Conservation (phyloP, 2,113 vertebrate genomes). For the Bubo bubo region DNA sequence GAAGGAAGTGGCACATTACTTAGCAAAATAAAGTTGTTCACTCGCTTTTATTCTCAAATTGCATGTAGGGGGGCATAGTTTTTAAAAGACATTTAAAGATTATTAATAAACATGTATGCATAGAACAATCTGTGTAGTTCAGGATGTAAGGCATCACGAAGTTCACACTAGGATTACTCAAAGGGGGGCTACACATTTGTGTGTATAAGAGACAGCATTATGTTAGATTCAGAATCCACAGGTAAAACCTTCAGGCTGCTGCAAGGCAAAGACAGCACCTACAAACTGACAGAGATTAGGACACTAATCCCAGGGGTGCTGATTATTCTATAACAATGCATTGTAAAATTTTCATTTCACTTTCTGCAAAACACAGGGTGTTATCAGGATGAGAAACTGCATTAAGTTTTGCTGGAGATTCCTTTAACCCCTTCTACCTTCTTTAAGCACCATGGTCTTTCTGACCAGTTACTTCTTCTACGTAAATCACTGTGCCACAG, state of each 20-base stretch:
- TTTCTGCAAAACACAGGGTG: not conserved
- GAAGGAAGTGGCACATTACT: not conserved
- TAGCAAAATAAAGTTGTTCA: not conserved
- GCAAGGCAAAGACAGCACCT: not conserved
- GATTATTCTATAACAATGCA: not conserved
- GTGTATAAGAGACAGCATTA: not conserved
- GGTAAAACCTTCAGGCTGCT: not conserved
- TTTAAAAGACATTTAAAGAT: not conserved
- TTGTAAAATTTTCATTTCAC: not conserved
- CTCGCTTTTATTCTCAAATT: not conserved
- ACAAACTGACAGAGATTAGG: not conserved
- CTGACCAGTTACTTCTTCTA: not conserved
- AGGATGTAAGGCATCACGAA: not conserved
- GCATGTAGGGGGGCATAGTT: not conserved
- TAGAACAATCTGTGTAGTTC: not conserved
- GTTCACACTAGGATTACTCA: not conserved
- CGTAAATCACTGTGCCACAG: not conserved
- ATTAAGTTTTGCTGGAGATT: not conserved
- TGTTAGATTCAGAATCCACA: not conserved
- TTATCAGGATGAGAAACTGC: not conserved
- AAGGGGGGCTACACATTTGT: not conserved
- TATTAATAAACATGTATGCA: not conserved
- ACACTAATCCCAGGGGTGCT: not conserved
- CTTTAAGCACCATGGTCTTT: not conserved
- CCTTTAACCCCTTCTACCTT: not conserved